Percentiles rank a stretch among this genome's conserved stretches.
Conservation (phyloP, 2,797 vertebrate species). For the Cynopterus sphinx region DNA sequence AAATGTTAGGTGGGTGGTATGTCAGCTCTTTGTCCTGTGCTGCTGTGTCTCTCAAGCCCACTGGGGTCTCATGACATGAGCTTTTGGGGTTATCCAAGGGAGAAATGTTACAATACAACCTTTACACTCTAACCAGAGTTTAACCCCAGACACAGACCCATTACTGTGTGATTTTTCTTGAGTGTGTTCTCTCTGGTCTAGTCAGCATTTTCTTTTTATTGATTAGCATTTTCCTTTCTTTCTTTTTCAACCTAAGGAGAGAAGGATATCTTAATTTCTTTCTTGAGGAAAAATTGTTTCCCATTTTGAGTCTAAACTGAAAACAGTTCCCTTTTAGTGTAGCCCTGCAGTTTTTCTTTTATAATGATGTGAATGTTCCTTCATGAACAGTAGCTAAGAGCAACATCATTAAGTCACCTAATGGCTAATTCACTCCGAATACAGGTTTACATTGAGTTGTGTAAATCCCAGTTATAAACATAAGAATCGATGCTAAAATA, state of each 20-base stretch:
- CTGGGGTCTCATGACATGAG: neutral
- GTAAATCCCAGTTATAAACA: neutral
- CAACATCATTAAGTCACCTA: neutral
- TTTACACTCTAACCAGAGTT: neutral
- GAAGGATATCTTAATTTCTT: neutral
- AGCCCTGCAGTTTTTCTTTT: neutral
- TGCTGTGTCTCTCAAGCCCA: accelerated
- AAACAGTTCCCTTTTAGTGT: neutral
- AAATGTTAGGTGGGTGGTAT: neutral
- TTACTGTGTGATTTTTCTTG: neutral
- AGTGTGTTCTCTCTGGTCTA: neutral
- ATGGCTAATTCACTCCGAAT: neutral
- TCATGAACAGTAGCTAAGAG: neutral
- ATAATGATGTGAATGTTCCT: neutral
- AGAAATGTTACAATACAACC: neutral
- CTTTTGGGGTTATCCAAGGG: neutral
- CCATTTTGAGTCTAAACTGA: neutral
- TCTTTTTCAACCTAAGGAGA: neutral
- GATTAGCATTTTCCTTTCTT: neutral
- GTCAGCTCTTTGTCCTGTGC: neutral
- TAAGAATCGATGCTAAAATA: neutral
- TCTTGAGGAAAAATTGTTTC: neutral
- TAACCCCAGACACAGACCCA: neutral
- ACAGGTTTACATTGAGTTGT: neutral
- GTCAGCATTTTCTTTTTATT: neutral